A percentile compares a stretch with the other conserved stretches of the same genome.
Conservation (phyloP, 2,797 vertebrate genomes). For the Astyanax mexicanus region DNA sequence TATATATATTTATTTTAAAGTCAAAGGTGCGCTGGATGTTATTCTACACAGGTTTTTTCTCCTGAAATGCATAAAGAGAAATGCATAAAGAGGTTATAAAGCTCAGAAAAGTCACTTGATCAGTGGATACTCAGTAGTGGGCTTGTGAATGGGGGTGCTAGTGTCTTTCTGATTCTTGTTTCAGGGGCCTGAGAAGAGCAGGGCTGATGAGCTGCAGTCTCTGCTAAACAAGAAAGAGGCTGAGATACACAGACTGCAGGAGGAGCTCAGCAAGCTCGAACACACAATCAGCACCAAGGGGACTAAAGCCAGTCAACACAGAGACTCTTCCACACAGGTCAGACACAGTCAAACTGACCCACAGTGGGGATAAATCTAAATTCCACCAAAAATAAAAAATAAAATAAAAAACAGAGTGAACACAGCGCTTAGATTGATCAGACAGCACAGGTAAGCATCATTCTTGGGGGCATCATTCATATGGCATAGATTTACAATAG, state of each 20-base stretch:
- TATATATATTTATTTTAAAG: no score
- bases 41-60: no score
- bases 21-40: no score
- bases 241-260: constrained; percentile 64
- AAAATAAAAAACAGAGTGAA: no score
- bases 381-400: no score
- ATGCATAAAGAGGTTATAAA: no score
- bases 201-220: constrained; percentile 57
- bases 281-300: background rate
- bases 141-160: background rate
- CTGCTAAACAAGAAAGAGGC: constrained; percentile 63
- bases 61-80: no score
- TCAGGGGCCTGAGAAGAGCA: constrained; percentile 40
- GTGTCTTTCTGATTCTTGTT: background rate
- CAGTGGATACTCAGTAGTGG: background rate
- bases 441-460: no score
- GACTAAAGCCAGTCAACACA: background rate
- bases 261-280: constrained; percentile 51
- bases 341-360: background rate
- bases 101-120: background rate
- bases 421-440: no score
- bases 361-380: background rate
- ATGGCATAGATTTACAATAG: no score
- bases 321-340: constrained; percentile 57
- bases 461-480: no score